Evolutionary conservation across 1,140 invertebrate species (phyloP), one percentile per base, ranked within the genome.

Genomic region (Hermetia illucens): DNA sequence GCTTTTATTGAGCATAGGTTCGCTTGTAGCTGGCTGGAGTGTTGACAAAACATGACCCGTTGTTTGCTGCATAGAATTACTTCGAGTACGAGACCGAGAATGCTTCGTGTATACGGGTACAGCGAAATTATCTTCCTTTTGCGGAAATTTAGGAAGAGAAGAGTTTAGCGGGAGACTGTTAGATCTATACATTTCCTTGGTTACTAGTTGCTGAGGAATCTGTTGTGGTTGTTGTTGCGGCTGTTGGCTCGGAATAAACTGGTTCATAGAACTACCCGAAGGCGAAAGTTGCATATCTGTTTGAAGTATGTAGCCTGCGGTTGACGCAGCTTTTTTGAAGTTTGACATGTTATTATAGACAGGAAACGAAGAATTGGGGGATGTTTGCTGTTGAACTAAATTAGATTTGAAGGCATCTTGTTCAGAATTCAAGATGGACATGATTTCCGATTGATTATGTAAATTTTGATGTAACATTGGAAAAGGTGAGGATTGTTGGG

Each of bases 81-180:
- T 61, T 10, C 58, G 55, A 8, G 55, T 44, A 5, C 58, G 46
- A 1, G 55, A 42, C 16, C 31, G 57, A 55, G 41, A 44, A 35
- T 52, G 48, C 15, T 56, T 35, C 9, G 9, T 19, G 20, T 36
- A 57, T 25, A 56, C 58, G 13, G 58, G 58, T 30, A 60, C 46
- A 10, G 45, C 52, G 18, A 61, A 61, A 24, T 43, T 19, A 21
- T 51, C 49, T 39, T 21, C 27, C 3, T 41, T 46, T 19, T 49
- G 44, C 15, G 49, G 42, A 1, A 57, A 39, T 36, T 61, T 57
- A 33, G 50, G 49, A 0, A 61, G 35, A 12, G 58, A 47, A 1
- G 69, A 61, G 40, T 69, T 70, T n/a, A 72, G 49, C 3, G 70
- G 70, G 43, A 72, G 42, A 49, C 69, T 71, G 46, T 71, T 70